Evolutionary conservation across 2,888 invertebrate species (phyloP), one percentile per base, ranked within the genome.

Genomic region (Agonopterix arenella): DNA sequence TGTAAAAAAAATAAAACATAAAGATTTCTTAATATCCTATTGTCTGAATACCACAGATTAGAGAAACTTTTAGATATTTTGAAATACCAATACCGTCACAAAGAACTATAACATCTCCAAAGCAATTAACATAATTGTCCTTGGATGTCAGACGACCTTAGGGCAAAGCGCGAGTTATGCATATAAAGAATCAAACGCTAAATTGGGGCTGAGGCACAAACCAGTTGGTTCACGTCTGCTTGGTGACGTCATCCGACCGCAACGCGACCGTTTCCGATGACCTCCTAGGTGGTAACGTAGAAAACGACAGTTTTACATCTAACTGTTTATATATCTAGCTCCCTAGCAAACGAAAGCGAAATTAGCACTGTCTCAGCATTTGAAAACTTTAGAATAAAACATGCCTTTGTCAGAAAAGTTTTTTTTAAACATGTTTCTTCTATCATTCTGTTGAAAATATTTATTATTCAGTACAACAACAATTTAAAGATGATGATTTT

Each of bases 111-210:
- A 16, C 11, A 43, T 40, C 56, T 61, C 57, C 59, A 62, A 59
- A 66, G 66, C 73, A 80, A 79, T 80, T 76, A 81, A 70, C 64
- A 65, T 59, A 53, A 54, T 55, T 82, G 80, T 79, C 84, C 84
- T 84, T 84, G 84, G 74, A 73, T 65, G 70, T 61, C 77, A 81
- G 82, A 80, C 80, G 84, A 83, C 85, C 84, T 86, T 77, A 84
- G 84, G 79, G 80, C 80, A 74, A 63, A 62, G 58, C 64, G 63
- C 72, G 72, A 83, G 81, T 74, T 86, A 85, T 86, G 84, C 84
- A 84, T 84, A 84, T 84, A 84, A 79, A 84, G 80, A 84, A 83
- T 84, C 82, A 84, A 85, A 81, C 73, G 72, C 78, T 77, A 77
- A 88, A 82, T 82, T 82, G 80, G 80, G 71, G 77, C 80, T 78